A percentile compares a stretch with the other conserved stretches of the same genome.
Conservation (phyloP, 2,888 invertebrate genomes). For the Euzophera pinguis region DNA sequence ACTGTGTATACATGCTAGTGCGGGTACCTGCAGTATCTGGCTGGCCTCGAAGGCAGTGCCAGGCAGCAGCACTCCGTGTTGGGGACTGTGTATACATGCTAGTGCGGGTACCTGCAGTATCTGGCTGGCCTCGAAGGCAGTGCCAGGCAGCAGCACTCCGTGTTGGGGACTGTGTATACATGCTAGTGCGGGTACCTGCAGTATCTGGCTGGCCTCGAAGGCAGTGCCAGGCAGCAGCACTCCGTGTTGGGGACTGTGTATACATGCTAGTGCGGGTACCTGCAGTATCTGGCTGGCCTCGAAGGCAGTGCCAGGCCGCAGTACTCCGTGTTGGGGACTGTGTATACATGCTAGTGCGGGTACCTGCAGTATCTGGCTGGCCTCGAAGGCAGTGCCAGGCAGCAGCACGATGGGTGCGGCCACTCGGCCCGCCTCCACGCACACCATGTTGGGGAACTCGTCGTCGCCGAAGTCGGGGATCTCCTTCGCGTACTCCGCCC, state of each 20-base stretch:
- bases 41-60: no score
- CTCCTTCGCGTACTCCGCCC: constrained; percentile 95
- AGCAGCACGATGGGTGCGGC: constrained; percentile 91
- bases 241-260: constrained; percentile 84
- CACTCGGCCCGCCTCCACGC: constrained; percentile 96
- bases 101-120: no score
- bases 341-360: neutral
- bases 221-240: constrained; percentile 93
- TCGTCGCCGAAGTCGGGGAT: constrained; percentile 98
- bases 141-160: no score
- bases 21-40: no score
- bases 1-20: no score
- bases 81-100: no score
- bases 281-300: constrained; percentile 91
- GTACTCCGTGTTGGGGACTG: constrained; percentile 88
- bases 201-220: constrained; percentile 92
- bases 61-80: no score
- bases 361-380: constrained; percentile 88
- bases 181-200: constrained; percentile 81
- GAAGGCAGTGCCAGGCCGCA: constrained; percentile 94
- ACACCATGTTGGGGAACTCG: constrained; percentile 97
- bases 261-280: constrained; percentile 53
- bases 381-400: constrained; percentile 95
- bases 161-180: no score
- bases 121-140: no score